Base-by-base conservation (phyloP, 1,140 invertebrate species). In the Drosophila santomea region DNA sequence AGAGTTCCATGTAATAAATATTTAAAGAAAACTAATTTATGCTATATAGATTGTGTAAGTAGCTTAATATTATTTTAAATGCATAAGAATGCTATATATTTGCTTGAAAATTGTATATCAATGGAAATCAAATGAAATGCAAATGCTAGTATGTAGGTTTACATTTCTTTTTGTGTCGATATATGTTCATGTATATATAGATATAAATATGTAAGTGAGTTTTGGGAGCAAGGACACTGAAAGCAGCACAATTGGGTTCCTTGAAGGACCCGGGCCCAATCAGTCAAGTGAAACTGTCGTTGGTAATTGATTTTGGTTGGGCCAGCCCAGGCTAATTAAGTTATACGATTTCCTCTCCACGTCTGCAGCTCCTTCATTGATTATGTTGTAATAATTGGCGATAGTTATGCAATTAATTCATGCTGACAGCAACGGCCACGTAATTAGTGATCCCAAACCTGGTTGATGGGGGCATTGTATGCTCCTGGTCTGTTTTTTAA, bases 321-420 rank as follows among this genome's bases (percentile, higher is more conserved):
- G 20, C 36, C 52, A 58, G 50, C 35, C 56, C 61, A 25, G 55
- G 32, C 57, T 89, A 88, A 88, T 88, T 80, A 79, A 77, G 50
- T 83, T 86, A 73, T 88, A 88, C 62, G 84, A 89, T 80, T 88
- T 88, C 83, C 66, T 51, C 25, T 28, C 57, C 47, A 63, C 69
- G 56, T 15, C 35, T 7, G 36, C 15, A 28, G 38, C 39, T 66
- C 44, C 58, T 52, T n/a, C 32, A 6, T 58, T 71, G 32, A 63
- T 67, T 58, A 74, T 82, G 58, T 59, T 61, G 48, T 73, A 73
- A 71, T 77, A 54, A 77, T 77, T 56, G 36, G 36, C 23, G 43
- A 72, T 48, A 67, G 61, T 58, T 74, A 73, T 80, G 60, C 69
- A 71, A 76, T 82, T 77, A 83, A 72, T 56, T 56, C 44, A 28